These are phyloP conservation scores for Megaustenia siamemsis DNA, from an alignment of 2,888 invertebrate species.

Conservation along the genomic window DNA sequence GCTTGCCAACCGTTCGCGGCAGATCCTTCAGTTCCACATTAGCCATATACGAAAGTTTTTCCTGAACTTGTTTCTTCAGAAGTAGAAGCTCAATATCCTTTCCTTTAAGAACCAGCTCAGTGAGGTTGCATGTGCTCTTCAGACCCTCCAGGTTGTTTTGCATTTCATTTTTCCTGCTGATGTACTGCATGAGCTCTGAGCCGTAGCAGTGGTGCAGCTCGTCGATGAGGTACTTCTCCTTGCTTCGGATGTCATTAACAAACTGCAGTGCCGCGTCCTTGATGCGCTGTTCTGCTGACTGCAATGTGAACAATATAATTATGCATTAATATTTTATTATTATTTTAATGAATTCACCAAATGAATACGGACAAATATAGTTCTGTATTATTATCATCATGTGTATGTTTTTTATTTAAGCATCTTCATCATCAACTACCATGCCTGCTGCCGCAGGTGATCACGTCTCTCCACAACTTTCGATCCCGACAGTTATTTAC, in stretches of 20 bases:
- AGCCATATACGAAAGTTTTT: slow-evolving; percentile 76
- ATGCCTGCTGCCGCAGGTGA: no score
- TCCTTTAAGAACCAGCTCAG: slow-evolving; percentile 80
- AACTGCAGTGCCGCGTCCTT: slow-evolving; percentile 78
- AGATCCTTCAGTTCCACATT: slow-evolving; percentile 75
- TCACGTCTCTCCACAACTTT: no score
- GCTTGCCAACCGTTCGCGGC: slow-evolving; percentile 75
- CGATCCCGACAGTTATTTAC: no score
- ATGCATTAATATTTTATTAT: no score
- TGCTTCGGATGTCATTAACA: slow-evolving; percentile 77
- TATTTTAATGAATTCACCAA: no score
- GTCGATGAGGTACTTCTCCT: slow-evolving; percentile 78
- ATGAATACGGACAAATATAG: no score
- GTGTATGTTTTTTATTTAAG: no score
- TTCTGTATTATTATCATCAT: no score
- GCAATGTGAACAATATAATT: background rate
- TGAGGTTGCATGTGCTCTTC: slow-evolving; percentile 79
- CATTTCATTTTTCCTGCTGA: slow-evolving; percentile 75
- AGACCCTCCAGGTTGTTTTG: slow-evolving; percentile 77
- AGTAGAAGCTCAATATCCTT: slow-evolving; percentile 80
- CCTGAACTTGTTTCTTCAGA: slow-evolving; percentile 80
- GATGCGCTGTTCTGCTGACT: slow-evolving; percentile 77
- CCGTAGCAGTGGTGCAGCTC: slow-evolving; percentile 79
- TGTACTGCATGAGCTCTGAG: slow-evolving; percentile 77
- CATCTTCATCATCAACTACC: no score